Percentiles rank a stretch among this genome's conserved stretches.
These are phyloP conservation scores for Thera britannica DNA, from an alignment of 2,888 invertebrate genomes.

Conservation along the genomic window DNA sequence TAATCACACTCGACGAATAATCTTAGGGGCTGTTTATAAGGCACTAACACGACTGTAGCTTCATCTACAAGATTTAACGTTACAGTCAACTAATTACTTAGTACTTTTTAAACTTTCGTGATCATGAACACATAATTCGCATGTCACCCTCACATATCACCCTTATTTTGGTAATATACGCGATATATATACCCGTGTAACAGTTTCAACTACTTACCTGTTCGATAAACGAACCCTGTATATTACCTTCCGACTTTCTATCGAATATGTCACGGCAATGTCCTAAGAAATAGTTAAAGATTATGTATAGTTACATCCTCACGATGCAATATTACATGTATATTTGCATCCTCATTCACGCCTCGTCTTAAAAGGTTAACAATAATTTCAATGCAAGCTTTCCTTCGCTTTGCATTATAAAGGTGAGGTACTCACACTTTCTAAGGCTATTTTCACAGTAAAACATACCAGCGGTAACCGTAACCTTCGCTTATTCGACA, in stretches of 20 bases:
- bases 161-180: no score
- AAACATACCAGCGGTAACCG: background rate
- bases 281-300: slow-evolving; percentile 16
- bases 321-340: slow-evolving; percentile 20
- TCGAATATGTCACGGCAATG: slow-evolving; percentile 19
- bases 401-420: slow-evolving; percentile 67
- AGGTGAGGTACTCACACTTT: slow-evolving; percentile 59
- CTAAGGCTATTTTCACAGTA: slow-evolving; percentile 45
- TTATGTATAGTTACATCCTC: no score
- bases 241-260: slow-evolving; percentile 19
- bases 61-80: no score
- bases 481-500: background rate
- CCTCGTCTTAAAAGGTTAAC: slow-evolving; percentile 45
- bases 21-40: no score
- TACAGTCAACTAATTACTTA: no score
- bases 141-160: no score
- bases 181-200: no score
- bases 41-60: no score
- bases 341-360: slow-evolving; percentile 18
- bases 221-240: background rate
- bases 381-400: slow-evolving; percentile 54
- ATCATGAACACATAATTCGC: no score
- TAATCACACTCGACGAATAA: no score
- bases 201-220: no score
- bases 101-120: no score